Evolutionary conservation across 1,140 invertebrate genomes (phyloP).

Genomic region (Mya arenaria): DNA sequence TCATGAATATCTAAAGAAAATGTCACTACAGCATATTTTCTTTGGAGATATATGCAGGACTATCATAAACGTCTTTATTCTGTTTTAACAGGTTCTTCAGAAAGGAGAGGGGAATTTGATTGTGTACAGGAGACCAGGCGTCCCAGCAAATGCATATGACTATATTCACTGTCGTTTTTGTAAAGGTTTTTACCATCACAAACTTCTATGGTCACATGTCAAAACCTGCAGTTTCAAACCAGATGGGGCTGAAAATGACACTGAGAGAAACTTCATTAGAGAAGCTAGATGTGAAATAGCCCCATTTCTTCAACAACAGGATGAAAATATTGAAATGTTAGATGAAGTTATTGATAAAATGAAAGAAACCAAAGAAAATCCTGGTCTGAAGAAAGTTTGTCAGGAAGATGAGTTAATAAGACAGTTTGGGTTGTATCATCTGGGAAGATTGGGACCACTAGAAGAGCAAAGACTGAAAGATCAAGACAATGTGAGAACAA

Average conservation of each 20-base stretch:
- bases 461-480: constrained; percentile 31
- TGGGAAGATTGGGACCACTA: constrained; percentile 1
- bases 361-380: constrained; percentile 38
- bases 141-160: constrained; percentile 6
- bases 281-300: constrained; percentile 14
- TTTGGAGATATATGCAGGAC: too few relatives aligned
- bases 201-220: constrained; percentile 31
- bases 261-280: constrained; percentile 9
- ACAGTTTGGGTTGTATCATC: constrained; percentile 20
- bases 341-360: constrained; percentile 12
- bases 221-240: not conserved
- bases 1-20: too few relatives aligned
- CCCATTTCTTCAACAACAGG: constrained; percentile 34
- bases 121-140: constrained; percentile 12
- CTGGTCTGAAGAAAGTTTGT: constrained; percentile 24
- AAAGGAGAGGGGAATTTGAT: constrained; percentile 30
- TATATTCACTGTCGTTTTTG: constrained; percentile 21
- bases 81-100: constrained; percentile 33
- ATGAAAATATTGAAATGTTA: constrained; percentile 29
- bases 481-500: constrained; percentile 44
- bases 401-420: constrained; percentile 2
- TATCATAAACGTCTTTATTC: too few relatives aligned
- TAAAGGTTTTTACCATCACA: constrained; percentile 12
- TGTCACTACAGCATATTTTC: too few relatives aligned
- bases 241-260: constrained; percentile 12